phyloP scores from a whole-genome alignment of 2,797 vertebrate species.

The Myotis findleyi region DNA sequence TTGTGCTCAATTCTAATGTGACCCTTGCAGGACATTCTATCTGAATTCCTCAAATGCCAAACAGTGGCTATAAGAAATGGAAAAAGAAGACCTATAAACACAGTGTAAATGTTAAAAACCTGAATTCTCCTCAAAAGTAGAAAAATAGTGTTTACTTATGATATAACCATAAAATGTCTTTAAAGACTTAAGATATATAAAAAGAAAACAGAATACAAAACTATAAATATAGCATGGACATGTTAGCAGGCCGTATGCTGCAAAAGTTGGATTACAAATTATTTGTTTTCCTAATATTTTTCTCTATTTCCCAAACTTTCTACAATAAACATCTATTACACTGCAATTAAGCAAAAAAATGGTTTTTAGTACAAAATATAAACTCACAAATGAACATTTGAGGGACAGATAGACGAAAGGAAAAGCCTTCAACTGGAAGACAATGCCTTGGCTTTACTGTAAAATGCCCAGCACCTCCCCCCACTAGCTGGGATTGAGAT shows the following conservation, averaged over 20 bases:
- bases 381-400: not conserved
- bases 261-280: not conserved
- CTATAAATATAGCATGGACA: not conserved
- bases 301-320: not conserved
- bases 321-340: not conserved
- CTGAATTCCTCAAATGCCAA: not conserved
- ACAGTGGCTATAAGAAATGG: not conserved
- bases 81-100: slow-evolving; percentile 35
- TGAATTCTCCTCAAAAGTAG: not conserved
- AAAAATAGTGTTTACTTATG: slow-evolving; percentile 13
- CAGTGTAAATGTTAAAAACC: not conserved
- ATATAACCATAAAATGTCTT: slow-evolving; percentile 6
- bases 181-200: not conserved
- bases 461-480: not conserved
- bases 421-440: not conserved
- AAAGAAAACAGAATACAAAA: not conserved
- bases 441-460: not conserved
- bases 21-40: not conserved
- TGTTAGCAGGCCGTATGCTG: not conserved
- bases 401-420: not conserved
- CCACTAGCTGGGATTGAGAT: not conserved
- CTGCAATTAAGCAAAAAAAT: not conserved
- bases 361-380: not conserved
- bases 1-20: slow-evolving; percentile 16
- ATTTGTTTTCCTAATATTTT: not conserved